Evolutionary conservation across 2,797 vertebrate genomes (phyloP), one percentile per base, ranked within the genome.

Genomic region (Syngnathus acus): DNA sequence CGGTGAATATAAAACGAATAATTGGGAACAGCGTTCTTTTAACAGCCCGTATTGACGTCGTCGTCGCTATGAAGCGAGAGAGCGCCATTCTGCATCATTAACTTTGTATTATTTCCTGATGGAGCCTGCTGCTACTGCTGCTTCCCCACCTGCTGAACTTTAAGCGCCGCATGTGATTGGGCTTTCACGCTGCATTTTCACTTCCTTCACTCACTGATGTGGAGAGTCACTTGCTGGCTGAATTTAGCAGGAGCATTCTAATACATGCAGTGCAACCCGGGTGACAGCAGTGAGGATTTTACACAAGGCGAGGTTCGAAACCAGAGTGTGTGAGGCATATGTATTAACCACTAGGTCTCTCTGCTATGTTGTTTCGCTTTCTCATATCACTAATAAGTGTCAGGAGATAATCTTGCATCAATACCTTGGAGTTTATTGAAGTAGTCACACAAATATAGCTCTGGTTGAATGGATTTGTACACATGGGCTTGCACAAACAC

Each of bases 91-190:
- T 90, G 89, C 83, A 77, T 89, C 89, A 92, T 92, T 92, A 93
- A 90, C 90, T 92, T 89, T 90, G 87, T 90, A 92, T 92, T 91
- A 91, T 91, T 88, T 89, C 81, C 86, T 87, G 90, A 89, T 91
- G 86, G 84, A 88, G 86, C 87, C 83, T 81, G 79, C 86, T 81
- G 90, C 87, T 82, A 86, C 82, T 7, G 39, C 62, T 85, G 87
- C 88, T 89, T 87, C 84, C 81, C 84, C 86, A 87, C 85, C 82
- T 87, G 85, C 84, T 91, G 86, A 87, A 88, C 80, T 79, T 76
- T 6, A 71, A 83, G 83, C 74, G 73, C 69, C 63, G 78, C 72
- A 76, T 88, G 84, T 90, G 90, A 91, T 91, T 90, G 87, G 86
- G 87, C 86, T 90, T 89, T 90, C 87, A 91, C 72, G 82, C 79